Base-by-base conservation (phyloP, 1,140 invertebrate species). In the Drosophila sucinea region DNA sequence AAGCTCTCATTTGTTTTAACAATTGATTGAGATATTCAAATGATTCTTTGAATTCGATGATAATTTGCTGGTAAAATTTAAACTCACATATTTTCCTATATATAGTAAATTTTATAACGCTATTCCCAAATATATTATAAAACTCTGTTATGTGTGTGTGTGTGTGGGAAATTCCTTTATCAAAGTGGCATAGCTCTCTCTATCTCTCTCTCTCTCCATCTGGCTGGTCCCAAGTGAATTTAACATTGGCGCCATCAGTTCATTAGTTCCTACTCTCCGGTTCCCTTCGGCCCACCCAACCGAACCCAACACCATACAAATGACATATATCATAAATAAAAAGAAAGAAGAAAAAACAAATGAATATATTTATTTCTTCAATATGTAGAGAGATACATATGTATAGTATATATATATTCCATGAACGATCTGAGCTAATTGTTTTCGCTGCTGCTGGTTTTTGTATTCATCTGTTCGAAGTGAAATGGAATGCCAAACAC, bases 401-500 rank as follows among this genome's bases (percentile, higher is more conserved):
- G 11, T 40, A 40, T 17, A 17, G n/a, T 41, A n/a, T 17, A 41
- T 30, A 30, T 30, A 41, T 51, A 51, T 51, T 51, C 29, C 51
- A 55, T 55, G 38, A 55, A 67, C 57, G 72, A 72, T 70, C 63
- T 40, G 63, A 35, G 77, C 74, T 85, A 84, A 84, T 84, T 84
- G 81, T 84, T 77, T 73, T 79, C 67, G 78, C 72, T 68, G 44
- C 23, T 51, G 44, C 44, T 51, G 44, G 44, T 27, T 51, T 51
- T 51, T 51, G 44, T 51, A 27, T 51, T 51, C 44, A 51, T 51
- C 44, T 51, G 44, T 25, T 51, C 44, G 27, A 63, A 72, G 78
- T 55, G 70, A 86, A 85, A 83, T 87, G 83, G 83, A 86, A 86
- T 86, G 83, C 83, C 68, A 82, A 86, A 86, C 70, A 66, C 83